Evolutionary conservation across 2,797 vertebrate species (phyloP), one percentile per base, ranked within the genome.

Genomic region (Falco columbarius): DNA sequence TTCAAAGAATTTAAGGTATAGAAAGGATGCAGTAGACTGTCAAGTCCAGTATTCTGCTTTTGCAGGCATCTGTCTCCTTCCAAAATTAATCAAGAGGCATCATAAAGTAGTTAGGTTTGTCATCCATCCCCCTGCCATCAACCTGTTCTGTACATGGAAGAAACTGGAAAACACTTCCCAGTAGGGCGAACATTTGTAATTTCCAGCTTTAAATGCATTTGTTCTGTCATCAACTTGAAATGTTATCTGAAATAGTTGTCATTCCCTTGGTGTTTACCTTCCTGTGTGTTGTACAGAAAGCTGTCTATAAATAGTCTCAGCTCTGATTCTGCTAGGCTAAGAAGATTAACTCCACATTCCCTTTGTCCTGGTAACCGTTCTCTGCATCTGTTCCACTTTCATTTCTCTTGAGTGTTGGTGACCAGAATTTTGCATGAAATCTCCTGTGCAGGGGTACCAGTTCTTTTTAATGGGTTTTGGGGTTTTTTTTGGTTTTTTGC

Each of bases 301-400:
- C 86, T 91, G 34, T 72, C 94, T 91, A 75, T 95, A 96, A 94
- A 86, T 96, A 96, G 54, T 44, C 76, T 77, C 58, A 34, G 65
- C 46, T 81, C 36, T 62, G 47, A 32, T 93, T 65, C 89, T 82
- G 70, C 83, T 70, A 34, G 54, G 38, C 76, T 90, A 49, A 90
- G 80, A 95, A 75, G 88, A 93, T 96, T 92, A 96, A 89, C 76
- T 90, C 81, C 72, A 70, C 51, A 23, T 87, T 91, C 81, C 67
- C 81, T 90, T 96, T 95, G 85, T 77, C 82, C 80, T 65, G 81
- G 73, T 95, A 96, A 89, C 95, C 14, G 0, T 81, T 84, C 55
- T 62, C 38, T 86, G 36, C 70, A 84, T 93, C 90, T 95, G 81
- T 90, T 92, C 55, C 58, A 21, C 21, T 95, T 86, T 88, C 19